Conservation (phyloP, 92 coral and sea anemone genomes). For the Porites rus region DNA sequence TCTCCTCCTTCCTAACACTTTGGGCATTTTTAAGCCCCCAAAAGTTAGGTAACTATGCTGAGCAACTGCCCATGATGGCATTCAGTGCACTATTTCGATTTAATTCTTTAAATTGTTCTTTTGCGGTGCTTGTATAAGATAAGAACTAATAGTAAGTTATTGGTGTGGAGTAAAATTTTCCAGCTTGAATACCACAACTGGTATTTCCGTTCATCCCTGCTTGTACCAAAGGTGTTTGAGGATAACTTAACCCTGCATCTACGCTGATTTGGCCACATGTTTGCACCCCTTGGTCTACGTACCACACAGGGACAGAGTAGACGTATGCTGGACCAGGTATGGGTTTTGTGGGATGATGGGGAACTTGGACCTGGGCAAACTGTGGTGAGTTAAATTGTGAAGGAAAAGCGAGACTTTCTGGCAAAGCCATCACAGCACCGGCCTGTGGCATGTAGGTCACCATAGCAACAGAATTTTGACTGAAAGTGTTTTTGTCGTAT, state of each 20-base stretch:
- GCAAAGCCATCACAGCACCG: neutral
- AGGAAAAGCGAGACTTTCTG: neutral
- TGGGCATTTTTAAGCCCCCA: too few relatives aligned
- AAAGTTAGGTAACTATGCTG: too few relatives aligned
- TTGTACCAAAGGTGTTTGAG: constrained; percentile 21
- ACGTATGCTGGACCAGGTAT: constrained; percentile 10
- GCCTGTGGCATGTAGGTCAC: constrained; percentile 32
- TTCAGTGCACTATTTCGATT: too few relatives aligned
- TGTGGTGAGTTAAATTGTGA: constrained; percentile 22
- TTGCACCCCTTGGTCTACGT: constrained; percentile 16
- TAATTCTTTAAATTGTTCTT: too few relatives aligned
- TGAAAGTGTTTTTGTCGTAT: neutral
- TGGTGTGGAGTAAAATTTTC: constrained; percentile 13
- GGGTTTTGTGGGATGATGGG: constrained; percentile 26
- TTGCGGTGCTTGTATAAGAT: neutral
- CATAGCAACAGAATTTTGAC: neutral
- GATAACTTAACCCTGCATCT: constrained; percentile 10
- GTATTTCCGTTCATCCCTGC: neutral
- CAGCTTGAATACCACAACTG: constrained; percentile 14
- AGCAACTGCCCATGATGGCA: too few relatives aligned
- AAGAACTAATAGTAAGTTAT: constrained; percentile 4
- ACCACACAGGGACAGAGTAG: constrained; percentile 49
- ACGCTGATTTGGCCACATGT: constrained; percentile 15
- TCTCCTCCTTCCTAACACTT: too few relatives aligned
- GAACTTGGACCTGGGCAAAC: constrained; percentile 32